These are phyloP conservation scores for Abramis brama DNA, from an alignment of 2,113 vertebrate species.

Conservation along the genomic window DNA sequence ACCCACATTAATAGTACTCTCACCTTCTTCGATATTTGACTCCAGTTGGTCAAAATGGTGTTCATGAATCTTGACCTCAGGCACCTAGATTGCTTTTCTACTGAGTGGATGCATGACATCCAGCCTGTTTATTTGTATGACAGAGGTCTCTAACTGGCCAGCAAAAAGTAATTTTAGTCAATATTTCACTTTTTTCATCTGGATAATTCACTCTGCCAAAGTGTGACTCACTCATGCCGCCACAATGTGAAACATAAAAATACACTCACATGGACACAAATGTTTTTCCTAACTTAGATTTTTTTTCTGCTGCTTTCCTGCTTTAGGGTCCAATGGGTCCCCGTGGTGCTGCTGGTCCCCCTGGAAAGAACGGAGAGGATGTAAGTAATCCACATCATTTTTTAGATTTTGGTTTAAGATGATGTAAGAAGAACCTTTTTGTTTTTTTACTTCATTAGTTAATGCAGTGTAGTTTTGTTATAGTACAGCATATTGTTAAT, in stretches of 20 bases:
- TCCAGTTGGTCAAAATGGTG: constrained; percentile 15
- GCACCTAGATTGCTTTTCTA: neutral
- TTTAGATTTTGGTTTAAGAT: constrained; percentile 3
- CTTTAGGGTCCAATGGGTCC: constrained; percentile 95
- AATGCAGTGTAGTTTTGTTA: neutral
- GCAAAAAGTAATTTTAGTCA: neutral
- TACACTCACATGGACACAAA: constrained; percentile 22
- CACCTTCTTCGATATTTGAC: neutral
- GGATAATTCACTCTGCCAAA: neutral
- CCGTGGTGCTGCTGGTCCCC: constrained; percentile 87
- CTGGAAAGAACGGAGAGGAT: constrained; percentile 99
- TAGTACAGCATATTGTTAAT: neutral
- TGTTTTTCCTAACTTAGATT: constrained; percentile 4
- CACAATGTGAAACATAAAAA: constrained; percentile 28
- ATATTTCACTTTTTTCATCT: neutral
- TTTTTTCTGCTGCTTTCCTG: constrained; percentile 29
- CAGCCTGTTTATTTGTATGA: neutral
- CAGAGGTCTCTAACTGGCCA: neutral
- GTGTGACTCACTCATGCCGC: neutral
- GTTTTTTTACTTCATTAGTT: neutral
- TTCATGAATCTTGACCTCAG: neutral
- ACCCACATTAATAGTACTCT: neutral
- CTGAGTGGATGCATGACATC: neutral
- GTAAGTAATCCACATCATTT: constrained; percentile 77
- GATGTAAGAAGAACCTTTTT: neutral